A percentile compares a stretch with the other conserved stretches of the same genome.
Conservation (phyloP, 2,797 vertebrate species). For the Buceros bicornis region DNA sequence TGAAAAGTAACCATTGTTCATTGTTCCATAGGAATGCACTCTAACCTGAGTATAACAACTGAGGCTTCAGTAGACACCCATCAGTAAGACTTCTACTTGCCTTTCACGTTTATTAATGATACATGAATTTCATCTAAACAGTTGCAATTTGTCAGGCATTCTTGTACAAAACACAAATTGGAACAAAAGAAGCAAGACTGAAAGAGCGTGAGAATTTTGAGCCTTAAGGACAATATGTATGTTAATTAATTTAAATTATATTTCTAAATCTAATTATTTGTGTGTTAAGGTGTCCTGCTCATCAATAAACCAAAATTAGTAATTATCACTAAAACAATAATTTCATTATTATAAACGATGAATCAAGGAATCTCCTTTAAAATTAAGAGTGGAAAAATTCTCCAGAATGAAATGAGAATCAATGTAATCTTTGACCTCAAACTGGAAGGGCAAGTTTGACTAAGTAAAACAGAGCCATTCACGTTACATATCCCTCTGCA, state of each 20-base stretch:
- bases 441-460: background rate
- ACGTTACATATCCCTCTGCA: background rate
- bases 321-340: background rate
- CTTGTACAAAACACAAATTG: background rate
- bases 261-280: background rate
- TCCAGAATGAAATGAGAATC: background rate
- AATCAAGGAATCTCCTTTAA: background rate
- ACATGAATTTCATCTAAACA: background rate
- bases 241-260: background rate
- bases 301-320: background rate
- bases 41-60: conserved; percentile 13
- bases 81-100: conserved; percentile 11
- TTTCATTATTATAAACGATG: background rate
- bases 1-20: background rate
- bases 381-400: background rate
- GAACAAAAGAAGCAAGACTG: background rate
- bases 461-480: background rate
- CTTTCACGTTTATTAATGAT: conserved; percentile 19
- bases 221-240: background rate
- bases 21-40: background rate
- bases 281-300: background rate
- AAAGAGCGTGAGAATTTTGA: background rate
- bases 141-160: background rate
- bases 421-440: background rate
- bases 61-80: background rate